Evolutionary conservation across 1,140 invertebrate species (phyloP), one percentile per base, ranked within the genome.

Genomic region (Pentalonia nigronervosa): DNA sequence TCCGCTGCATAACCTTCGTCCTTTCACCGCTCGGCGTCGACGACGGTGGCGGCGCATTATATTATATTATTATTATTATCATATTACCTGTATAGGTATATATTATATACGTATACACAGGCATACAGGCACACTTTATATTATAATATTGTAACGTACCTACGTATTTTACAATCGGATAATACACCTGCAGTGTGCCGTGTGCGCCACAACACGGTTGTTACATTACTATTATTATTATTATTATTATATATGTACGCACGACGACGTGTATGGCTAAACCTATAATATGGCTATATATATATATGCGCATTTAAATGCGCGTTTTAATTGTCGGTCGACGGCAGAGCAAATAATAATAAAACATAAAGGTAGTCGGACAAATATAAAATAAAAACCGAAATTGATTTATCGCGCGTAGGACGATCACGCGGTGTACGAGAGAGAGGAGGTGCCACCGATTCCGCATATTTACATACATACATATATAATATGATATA

Each of bases 321-420:
- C 50, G 8, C 4, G 45, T 89, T 89, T 89, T 89, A 48, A 89
- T 89, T 89, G 87, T 89, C 87, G 25, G 87, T 1, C 60, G 83
- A 30, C 83, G 30, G 60, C 60, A n/a, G 60, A 14, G 60, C n/a
- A 76, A 76, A 67, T 23, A 56, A 60, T 45, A 86, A 76, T 45
- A 41, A 47, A 47, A 53, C 48, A 56, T 36, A 89, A 53, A 50
- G 48, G 53, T 34, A 89, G 34, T 50, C 20, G n/a, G 25, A 89
- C 48, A 89, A 76, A 6, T 76, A 76, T n/a, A 89, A 89, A 89
- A 50, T 89, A 89, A 89, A 50, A 89, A 89, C 30, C 47, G 87
- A 89, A 89, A 89, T 89, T 89, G 87, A 89, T 89, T 89, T 89
- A 89, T 34, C n/a, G 34, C 30, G 87, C 60, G 60, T 76, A 76